Conservation (phyloP, 1,140 invertebrate species). For the Physella acuta region DNA sequence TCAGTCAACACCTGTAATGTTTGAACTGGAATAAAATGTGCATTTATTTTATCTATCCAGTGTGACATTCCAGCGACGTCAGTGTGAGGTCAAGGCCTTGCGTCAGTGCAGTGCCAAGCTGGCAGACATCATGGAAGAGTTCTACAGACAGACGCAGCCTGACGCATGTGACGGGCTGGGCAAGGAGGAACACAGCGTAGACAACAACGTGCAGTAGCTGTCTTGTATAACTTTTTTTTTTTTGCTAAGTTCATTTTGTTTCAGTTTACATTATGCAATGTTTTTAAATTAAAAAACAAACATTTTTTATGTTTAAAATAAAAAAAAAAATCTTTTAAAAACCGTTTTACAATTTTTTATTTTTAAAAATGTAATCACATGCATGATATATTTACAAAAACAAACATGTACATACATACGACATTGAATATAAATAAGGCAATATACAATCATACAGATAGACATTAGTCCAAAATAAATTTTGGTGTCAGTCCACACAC, state of each 20-base stretch:
- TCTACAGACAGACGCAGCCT: constrained; percentile 17
- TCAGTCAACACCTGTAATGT: no score
- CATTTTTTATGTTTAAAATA: neutral
- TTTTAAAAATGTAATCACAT: no score
- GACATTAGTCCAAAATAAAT: no score
- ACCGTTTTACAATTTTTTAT: no score
- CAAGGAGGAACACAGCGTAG: neutral
- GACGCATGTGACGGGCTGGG: neutral
- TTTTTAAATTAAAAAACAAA: neutral
- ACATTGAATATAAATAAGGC: no score
- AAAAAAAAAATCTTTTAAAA: neutral
- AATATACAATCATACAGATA: no score
- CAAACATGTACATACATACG: no score
- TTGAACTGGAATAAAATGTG: no score
- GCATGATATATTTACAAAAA: no score
- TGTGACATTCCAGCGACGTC: constrained; percentile 11
- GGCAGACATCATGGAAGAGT: constrained; percentile 19
- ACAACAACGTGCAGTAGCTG: neutral
- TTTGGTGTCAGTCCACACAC: no score
- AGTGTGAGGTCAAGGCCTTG: constrained; percentile 15
- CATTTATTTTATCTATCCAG: neutral
- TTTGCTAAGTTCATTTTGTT: neutral
- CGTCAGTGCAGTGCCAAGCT: neutral
- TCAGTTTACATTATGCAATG: neutral
- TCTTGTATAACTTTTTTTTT: neutral